phyloP scores from a whole-genome alignment of 2,113 vertebrate species.

The Otocyon megalotis region DNA sequence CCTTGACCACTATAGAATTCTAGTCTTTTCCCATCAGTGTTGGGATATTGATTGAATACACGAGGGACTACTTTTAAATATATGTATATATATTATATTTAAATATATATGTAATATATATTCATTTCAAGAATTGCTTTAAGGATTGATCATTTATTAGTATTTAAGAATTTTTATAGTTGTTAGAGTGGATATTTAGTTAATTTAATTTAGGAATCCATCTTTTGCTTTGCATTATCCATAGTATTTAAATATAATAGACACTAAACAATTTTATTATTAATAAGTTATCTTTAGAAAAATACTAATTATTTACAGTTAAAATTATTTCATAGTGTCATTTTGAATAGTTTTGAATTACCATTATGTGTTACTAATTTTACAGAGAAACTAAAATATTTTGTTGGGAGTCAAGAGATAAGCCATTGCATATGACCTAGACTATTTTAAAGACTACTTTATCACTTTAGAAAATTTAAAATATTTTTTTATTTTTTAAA shows the following conservation, averaged over 20 bases:
- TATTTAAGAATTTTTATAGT: neutral
- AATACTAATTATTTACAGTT: neutral
- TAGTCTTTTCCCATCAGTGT: neutral
- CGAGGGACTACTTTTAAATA: neutral
- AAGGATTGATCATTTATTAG: neutral
- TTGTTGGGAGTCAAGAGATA: neutral
- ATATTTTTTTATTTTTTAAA: neutral
- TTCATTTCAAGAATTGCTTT: neutral
- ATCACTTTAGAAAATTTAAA: slow-evolving; percentile 47
- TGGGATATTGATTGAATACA: neutral
- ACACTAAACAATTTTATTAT: neutral
- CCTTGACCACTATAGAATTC: neutral
- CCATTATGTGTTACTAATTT: neutral
- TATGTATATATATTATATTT: too few species aligned
- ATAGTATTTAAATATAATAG: neutral
- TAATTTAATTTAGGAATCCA: neutral
- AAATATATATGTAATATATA: neutral
- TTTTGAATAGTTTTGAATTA: neutral
- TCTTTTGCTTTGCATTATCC: neutral
- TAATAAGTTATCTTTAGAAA: neutral
- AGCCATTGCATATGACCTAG: neutral
- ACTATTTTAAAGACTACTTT: neutral
- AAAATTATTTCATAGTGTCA: neutral
- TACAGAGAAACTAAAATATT: neutral
- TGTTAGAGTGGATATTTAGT: neutral